These are phyloP conservation scores for Craniophora ligustri DNA, from an alignment of 2,888 invertebrate species.

Conservation along the genomic window DNA sequence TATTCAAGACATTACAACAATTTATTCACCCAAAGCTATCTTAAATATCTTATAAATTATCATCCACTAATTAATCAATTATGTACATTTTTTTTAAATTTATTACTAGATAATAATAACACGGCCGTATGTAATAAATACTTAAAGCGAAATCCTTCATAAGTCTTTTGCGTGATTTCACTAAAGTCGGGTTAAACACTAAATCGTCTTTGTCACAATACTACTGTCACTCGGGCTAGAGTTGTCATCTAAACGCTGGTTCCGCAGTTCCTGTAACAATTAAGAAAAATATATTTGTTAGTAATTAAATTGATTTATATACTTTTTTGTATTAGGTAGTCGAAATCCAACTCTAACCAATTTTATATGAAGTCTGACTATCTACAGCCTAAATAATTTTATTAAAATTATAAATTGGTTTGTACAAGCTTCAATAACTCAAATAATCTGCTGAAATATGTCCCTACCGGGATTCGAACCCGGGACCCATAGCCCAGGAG, in stretches of 20 bases:
- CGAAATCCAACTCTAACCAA: too few relatives aligned
- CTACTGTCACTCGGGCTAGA: conserved; percentile 85
- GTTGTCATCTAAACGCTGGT: conserved; percentile 76
- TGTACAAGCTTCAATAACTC: too few relatives aligned
- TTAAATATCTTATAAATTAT: conserved; percentile 1
- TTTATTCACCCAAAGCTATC: conserved; percentile 22
- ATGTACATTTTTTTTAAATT: conserved; percentile 40
- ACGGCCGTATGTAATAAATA: conserved; percentile 35
- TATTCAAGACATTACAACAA: conserved; percentile 16
- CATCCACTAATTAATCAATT: conserved; percentile 3
- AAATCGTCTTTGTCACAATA: conserved; percentile 87
- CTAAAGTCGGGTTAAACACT: conserved; percentile 85
- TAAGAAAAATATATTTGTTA: neutral
- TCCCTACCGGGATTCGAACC: too few relatives aligned
- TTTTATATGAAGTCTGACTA: too few relatives aligned
- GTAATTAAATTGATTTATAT: neutral
- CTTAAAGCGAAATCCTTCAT: conserved; percentile 46
- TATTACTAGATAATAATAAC: conserved; percentile 45
- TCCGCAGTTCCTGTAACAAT: conserved; percentile 80
- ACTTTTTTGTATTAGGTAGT: too few relatives aligned
- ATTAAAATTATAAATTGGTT: too few relatives aligned
- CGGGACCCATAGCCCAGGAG: too few relatives aligned
- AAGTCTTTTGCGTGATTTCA: conserved; percentile 69
- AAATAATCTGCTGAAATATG: too few relatives aligned
- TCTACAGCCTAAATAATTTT: too few relatives aligned